These are phyloP conservation scores for Mesopsocus fuscifrons DNA, from an alignment of 2,888 invertebrate species.

Conservation along the genomic window DNA sequence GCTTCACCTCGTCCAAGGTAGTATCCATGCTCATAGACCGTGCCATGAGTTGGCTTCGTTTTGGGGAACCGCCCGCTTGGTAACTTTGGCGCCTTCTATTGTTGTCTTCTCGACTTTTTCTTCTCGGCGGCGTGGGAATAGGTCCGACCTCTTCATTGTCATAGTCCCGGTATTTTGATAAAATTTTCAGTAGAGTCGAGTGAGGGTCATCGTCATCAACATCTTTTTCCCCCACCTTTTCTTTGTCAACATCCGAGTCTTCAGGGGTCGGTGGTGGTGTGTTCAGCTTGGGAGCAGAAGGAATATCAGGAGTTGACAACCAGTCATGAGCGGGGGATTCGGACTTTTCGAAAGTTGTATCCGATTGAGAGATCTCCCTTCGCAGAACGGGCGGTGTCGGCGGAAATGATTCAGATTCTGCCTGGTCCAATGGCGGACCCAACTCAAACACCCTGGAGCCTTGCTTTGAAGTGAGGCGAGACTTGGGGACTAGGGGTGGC, in stretches of 20 bases:
- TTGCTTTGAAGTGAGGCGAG: background rate
- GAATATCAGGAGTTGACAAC: background rate
- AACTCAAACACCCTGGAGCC: background rate
- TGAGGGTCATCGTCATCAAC: background rate
- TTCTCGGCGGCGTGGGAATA: background rate
- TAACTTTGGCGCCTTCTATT: background rate
- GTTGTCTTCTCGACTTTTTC: conserved; percentile 5
- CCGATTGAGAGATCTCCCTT: background rate
- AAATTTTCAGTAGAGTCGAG: background rate
- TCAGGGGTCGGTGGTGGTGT: conserved; percentile 7
- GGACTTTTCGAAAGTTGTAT: background rate
- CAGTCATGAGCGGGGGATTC: background rate
- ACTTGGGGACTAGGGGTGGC: conserved; percentile 1
- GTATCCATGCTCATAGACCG: background rate
- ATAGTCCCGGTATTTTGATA: background rate
- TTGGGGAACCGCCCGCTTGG: background rate
- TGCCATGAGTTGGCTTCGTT: background rate
- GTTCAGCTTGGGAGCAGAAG: background rate
- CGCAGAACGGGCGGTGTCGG: background rate
- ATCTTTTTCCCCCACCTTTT: background rate
- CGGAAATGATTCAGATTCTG: background rate
- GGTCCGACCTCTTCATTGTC: background rate
- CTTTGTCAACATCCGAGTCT: background rate
- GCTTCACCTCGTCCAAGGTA: background rate
- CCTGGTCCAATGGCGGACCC: background rate